Evolutionary conservation across 2,113 vertebrate genomes (phyloP), one percentile per base, ranked within the genome.

Genomic region (Tetrax tetrax): DNA sequence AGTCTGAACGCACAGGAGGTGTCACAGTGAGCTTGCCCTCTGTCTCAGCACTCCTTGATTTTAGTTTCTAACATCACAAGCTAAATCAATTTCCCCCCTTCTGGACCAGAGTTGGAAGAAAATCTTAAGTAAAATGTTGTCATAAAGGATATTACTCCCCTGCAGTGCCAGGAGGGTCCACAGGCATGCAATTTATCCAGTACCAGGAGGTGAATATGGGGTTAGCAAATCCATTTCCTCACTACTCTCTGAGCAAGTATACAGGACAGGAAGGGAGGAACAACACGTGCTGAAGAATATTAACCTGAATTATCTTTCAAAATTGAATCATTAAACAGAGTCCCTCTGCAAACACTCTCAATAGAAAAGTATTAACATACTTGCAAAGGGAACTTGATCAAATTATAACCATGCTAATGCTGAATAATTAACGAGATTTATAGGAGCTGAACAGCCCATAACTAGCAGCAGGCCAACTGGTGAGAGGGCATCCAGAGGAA

Each of bases 171-270:
- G 82, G 76, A 94, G 89, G 61, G 31, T 57, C 82, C 84, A 77
- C 61, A 57, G 59, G 76, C 94, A 54, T 74, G 86, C 93, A 95
- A 93, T 95, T 94, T 92, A 89, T 94, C 92, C 85, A 86, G 3
- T 59, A 76, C 37, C 57, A 72, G 28, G 90, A 84, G 95, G 87
- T 81, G 87, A 96, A 92, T 79, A 86, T 38, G 31, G 75, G 88
- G 94, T 95, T 96, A 95, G 92, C 51, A 92, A 90, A 97, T 78
- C 33, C 70, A 92, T 95, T 96, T 95, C 75, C 92, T 83, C 59
- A 38, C 71, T 85, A 78, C 53, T 95, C 77, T 94, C 86, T 47
- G 27, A 50, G 31, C 43, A 76, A 71, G 47, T 27, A 57, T 24
- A 70, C 16, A 35, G 31, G 35, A 45, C 41, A 65, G 47, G 24